phyloP scores from a whole-genome alignment of 2,113 vertebrate genomes.

The Chlorocebus sabaeus region DNA sequence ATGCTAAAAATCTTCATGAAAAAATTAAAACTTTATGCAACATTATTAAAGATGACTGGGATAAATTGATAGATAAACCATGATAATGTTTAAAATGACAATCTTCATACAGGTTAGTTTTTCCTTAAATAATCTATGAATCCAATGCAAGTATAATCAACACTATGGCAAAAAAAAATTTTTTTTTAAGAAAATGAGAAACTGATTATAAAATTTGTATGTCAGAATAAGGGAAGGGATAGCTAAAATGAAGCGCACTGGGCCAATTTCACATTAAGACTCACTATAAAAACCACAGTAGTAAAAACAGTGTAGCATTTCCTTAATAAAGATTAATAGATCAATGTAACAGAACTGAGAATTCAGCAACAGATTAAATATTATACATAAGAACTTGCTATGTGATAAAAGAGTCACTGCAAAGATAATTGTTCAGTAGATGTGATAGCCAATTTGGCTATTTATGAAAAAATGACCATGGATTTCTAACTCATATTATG shows the following conservation, averaged over 20 bases:
- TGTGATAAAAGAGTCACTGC: not conserved
- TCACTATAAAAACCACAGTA: not conserved
- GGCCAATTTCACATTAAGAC: not conserved
- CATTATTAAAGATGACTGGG: not conserved
- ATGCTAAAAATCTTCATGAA: not conserved
- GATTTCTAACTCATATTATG: not conserved
- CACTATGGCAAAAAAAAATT: not conserved
- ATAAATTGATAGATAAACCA: not conserved
- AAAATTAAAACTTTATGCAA: not conserved
- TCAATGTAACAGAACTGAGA: not conserved
- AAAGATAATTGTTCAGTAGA: not conserved
- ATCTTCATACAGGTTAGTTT: not conserved
- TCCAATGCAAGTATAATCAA: not conserved
- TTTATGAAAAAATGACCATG: not conserved
- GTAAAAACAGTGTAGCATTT: not conserved
- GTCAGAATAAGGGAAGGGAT: not conserved
- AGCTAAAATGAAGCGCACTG: not conserved
- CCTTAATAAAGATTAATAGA: not conserved
- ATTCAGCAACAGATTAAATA: not conserved
- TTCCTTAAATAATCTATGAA: not conserved
- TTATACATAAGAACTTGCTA: not conserved
- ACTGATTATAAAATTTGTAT: not conserved
- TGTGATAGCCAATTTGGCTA: not conserved
- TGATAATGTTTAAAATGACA: not conserved
- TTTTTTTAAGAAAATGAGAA: not conserved